These are phyloP conservation scores for Peromyscus melanophrys DNA, from an alignment of 2,797 vertebrate genomes.

Conservation along the genomic window DNA sequence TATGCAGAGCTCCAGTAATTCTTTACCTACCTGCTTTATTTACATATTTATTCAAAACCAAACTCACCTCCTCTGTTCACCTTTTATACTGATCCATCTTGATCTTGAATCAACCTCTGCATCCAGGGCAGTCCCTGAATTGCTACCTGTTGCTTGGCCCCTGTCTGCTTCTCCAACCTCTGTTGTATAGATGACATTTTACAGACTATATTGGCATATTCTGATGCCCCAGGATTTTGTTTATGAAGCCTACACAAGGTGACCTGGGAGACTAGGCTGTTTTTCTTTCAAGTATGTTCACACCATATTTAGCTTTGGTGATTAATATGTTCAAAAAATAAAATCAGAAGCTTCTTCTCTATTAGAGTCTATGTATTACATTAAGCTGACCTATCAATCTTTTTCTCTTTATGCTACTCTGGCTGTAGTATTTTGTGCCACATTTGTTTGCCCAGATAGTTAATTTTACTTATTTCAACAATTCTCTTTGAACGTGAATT, in stretches of 20 bases:
- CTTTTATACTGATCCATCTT: neutral
- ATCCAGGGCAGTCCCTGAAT: neutral
- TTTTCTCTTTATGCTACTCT: neutral
- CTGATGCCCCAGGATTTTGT: neutral
- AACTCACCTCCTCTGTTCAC: neutral
- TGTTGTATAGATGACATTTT: neutral
- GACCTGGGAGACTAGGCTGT: neutral
- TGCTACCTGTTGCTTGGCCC: rapidly evolving
- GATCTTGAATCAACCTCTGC: neutral
- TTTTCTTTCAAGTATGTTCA: slow-evolving; percentile 11
- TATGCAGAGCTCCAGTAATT: neutral
- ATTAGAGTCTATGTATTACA: neutral
- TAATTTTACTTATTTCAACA: slow-evolving; percentile 57
- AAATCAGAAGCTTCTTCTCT: neutral
- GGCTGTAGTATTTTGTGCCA: neutral
- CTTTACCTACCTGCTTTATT: neutral
- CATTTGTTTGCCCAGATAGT: neutral
- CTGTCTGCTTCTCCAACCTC: neutral
- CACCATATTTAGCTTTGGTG: neutral
- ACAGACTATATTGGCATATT: neutral
- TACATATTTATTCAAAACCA: neutral
- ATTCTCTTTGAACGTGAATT: slow-evolving; percentile 49
- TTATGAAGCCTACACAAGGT: neutral
- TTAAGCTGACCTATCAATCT: neutral
- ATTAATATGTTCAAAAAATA: slow-evolving; percentile 27